A percentile compares a stretch with the other conserved stretches of the same genome.
phyloP scores from a whole-genome alignment of 1,140 invertebrate genomes.

The Orchestia grillus region DNA sequence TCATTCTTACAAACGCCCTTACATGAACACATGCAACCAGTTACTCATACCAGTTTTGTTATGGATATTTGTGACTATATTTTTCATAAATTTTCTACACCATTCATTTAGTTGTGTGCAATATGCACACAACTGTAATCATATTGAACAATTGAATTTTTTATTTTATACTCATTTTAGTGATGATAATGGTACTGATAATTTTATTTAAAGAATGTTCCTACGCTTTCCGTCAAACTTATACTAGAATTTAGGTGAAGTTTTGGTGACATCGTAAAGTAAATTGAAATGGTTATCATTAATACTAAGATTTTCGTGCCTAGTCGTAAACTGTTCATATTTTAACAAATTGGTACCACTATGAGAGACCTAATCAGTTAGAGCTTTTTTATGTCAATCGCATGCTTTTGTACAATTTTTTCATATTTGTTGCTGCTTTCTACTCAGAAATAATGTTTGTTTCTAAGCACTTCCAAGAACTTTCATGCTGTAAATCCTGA shows the following conservation, averaged over 20 bases:
- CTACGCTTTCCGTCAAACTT: background rate
- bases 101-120: background rate
- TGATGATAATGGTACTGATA: background rate
- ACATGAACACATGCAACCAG: background rate
- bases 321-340: constrained; percentile 1
- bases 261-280: background rate
- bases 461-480: background rate
- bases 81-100: background rate
- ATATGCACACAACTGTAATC: background rate
- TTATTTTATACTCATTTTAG: background rate
- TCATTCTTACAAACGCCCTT: too few species aligned
- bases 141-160: background rate
- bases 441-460: background rate
- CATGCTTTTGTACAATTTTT: background rate
- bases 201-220: background rate
- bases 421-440: background rate
- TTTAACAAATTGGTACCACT: background rate
- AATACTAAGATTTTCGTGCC: background rate
- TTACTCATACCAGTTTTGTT: background rate
- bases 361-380: background rate
- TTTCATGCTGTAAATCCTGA: background rate
- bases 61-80: background rate
- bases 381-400: background rate
- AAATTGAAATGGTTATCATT: background rate
- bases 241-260: background rate